These are phyloP conservation scores for Suricata suricatta DNA, from an alignment of 2,113 vertebrate species.

Conservation along the genomic window DNA sequence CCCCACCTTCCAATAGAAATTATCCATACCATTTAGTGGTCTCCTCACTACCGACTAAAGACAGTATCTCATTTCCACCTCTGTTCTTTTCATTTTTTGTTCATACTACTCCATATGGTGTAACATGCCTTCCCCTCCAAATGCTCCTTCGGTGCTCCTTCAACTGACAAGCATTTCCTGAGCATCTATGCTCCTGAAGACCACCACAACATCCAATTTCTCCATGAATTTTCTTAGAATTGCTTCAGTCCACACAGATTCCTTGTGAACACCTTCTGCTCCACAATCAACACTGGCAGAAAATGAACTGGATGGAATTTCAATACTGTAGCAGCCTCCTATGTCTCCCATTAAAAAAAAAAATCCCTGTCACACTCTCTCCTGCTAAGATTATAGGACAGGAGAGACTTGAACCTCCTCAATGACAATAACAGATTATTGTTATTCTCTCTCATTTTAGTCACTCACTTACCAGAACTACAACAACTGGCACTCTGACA, in stretches of 20 bases:
- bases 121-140: constrained; percentile 45
- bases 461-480: constrained; percentile 81
- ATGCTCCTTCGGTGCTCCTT: constrained; percentile 35
- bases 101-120: background rate
- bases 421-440: constrained; percentile 35
- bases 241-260: constrained; percentile 61
- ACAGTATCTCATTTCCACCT: constrained; percentile 9
- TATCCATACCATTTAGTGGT: background rate
- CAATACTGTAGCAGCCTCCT: constrained; percentile 57
- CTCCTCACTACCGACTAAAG: constrained; percentile 23
- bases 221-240: constrained; percentile 52
- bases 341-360: constrained; percentile 4
- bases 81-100: background rate
- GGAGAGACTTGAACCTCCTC: constrained; percentile 56
- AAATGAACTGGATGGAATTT: constrained; percentile 61
- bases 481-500: constrained; percentile 77
- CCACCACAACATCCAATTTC: constrained; percentile 29
- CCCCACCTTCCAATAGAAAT: constrained; percentile 33
- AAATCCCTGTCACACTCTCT: constrained; percentile 40
- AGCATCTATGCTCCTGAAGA: constrained; percentile 28
- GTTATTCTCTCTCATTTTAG: constrained; percentile 66
- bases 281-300: constrained; percentile 44
- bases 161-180: constrained; percentile 44
- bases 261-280: constrained; percentile 56
- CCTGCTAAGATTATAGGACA: constrained; percentile 59